Conservation (phyloP, 2,797 vertebrate genomes). For the Rhinella marina region DNA sequence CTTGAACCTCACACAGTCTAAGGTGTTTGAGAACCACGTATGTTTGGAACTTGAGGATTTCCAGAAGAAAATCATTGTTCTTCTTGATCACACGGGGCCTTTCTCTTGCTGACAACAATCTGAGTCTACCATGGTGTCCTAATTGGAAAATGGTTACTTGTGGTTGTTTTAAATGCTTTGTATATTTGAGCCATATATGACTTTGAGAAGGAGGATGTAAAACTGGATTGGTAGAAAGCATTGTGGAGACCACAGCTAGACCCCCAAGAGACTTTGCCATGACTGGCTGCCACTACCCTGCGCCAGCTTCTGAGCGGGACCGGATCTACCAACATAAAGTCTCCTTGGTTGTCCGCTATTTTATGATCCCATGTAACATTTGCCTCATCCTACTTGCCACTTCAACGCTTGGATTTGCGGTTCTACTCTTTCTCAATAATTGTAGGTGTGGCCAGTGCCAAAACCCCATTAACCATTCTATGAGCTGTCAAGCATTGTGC, state of each 20-base stretch:
- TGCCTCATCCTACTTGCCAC: slow-evolving; percentile 96
- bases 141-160: background rate
- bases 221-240: slow-evolving; percentile 50
- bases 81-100: slow-evolving; percentile 42
- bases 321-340: slow-evolving; percentile 91
- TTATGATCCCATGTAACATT: slow-evolving; percentile 98
- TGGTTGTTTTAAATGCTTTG: background rate
- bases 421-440: slow-evolving; percentile 96
- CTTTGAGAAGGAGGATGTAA: slow-evolving; percentile 60
- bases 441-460: slow-evolving; percentile 82
- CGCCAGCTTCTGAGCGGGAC: slow-evolving; percentile 82
- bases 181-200: background rate
- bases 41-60: slow-evolving; percentile 25
- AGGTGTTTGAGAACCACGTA: slow-evolving; percentile 26
- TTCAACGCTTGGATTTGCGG: slow-evolving; percentile 90
- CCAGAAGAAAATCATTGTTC: background rate
- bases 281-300: slow-evolving; percentile 80
- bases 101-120: slow-evolving; percentile 27
- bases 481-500: slow-evolving; percentile 36
- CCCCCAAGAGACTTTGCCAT: slow-evolving; percentile 53
- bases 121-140: slow-evolving; percentile 56
- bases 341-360: slow-evolving; percentile 93
- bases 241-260: slow-evolving; percentile 44
- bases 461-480: slow-evolving; percentile 23
- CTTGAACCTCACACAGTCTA: slow-evolving; percentile 40